Percentiles rank a stretch among this genome's conserved stretches.
Conservation (phyloP, 1,140 invertebrate genomes). For the Pseudachorutes palmiensis region DNA sequence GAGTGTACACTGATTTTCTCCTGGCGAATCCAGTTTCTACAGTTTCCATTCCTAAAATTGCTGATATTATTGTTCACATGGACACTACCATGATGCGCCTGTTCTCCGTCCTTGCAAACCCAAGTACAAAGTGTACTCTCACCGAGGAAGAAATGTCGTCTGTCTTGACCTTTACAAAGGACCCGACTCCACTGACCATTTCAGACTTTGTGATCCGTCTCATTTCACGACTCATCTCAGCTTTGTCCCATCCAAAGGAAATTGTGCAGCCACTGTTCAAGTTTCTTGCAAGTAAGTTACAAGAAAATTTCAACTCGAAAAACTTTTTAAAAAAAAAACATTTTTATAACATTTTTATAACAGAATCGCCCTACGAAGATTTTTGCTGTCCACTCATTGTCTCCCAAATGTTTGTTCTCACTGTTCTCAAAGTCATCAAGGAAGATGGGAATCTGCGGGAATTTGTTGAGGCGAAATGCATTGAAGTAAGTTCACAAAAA, state of each 20-base stretch:
- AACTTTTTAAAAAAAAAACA: neutral
- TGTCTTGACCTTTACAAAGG: conserved; percentile 38
- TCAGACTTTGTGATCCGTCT: conserved; percentile 76
- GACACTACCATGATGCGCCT: conserved; percentile 71
- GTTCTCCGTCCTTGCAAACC: conserved; percentile 58
- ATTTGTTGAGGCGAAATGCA: conserved; percentile 54
- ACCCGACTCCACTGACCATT: conserved; percentile 51
- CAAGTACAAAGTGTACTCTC: conserved; percentile 41
- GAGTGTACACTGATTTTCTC: neutral
- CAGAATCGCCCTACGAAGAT: conserved; percentile 36
- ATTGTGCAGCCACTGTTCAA: conserved; percentile 29
- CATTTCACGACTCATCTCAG: conserved; percentile 43
- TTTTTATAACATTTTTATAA: conserved; percentile 8
- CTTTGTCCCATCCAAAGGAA: conserved; percentile 21
- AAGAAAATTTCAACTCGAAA: neutral
- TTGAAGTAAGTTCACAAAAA: conserved; percentile 40
- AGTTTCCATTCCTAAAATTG: conserved; percentile 18
- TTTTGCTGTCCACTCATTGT: conserved; percentile 37
- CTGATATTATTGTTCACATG: conserved; percentile 57
- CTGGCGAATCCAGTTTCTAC: neutral
- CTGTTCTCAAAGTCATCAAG: conserved; percentile 59
- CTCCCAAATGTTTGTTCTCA: conserved; percentile 39
- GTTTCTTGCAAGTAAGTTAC: conserved; percentile 34
- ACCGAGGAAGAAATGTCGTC: conserved; percentile 39
- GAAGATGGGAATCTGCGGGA: conserved; percentile 55